Conservation (phyloP, 2,888 invertebrate species). For the Junonia oenone region DNA sequence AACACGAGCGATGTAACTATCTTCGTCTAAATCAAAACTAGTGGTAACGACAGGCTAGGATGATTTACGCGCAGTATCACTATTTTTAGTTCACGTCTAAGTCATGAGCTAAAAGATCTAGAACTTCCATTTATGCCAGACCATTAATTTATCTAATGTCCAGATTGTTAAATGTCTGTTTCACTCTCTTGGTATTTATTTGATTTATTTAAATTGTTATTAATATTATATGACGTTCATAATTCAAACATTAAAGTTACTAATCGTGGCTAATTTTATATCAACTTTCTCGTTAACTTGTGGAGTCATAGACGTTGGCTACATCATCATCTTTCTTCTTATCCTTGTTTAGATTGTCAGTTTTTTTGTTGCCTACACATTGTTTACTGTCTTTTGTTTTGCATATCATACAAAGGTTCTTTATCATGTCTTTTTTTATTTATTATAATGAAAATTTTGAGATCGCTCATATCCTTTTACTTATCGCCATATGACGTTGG, state of each 20-base stretch:
- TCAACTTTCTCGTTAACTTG: too few species aligned
- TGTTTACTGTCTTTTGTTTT: neutral
- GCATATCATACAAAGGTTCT: too few species aligned
- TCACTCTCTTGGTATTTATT: too few species aligned
- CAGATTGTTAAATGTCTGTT: too few species aligned
- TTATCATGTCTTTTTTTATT: neutral
- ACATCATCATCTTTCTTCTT: too few species aligned
- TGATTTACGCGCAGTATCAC: constrained; percentile 39
- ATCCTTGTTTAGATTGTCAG: too few species aligned
- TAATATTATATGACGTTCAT: too few species aligned
- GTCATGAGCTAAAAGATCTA: constrained; percentile 19
- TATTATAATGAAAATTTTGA: neutral
- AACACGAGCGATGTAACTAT: constrained; percentile 27
- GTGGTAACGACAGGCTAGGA: constrained; percentile 30
- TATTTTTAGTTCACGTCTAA: constrained; percentile 38
- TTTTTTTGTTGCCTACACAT: too few species aligned
- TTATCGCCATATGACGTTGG: neutral
- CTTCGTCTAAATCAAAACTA: constrained; percentile 28
- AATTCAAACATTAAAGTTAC: too few species aligned
- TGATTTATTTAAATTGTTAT: too few species aligned
- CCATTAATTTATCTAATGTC: neutral
- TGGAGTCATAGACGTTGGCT: too few species aligned
- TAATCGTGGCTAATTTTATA: too few species aligned
- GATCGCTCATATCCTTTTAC: constrained; percentile 1
- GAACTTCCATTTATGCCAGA: neutral